Evolutionary conservation across 2,888 invertebrate genomes (phyloP).

Genomic region (Leptopterna dolabrata): DNA sequence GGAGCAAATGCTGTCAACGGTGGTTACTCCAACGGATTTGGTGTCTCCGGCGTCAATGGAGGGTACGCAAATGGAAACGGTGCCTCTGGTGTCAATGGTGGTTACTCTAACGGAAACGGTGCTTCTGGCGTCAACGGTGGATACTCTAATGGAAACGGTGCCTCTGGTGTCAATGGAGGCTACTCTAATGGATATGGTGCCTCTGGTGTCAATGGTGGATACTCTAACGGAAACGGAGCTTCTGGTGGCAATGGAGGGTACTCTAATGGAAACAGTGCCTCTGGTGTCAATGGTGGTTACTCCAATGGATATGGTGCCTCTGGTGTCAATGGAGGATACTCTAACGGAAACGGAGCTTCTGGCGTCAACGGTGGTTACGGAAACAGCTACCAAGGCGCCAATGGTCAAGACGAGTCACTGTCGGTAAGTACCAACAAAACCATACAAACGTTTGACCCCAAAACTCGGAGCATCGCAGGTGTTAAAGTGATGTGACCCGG

Average conservation of each 20-base stretch:
- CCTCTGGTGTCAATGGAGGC: background rate
- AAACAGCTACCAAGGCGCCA: background rate
- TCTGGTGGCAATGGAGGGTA: background rate
- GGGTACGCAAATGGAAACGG: background rate
- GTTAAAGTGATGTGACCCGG: too few relatives aligned
- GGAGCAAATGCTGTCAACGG: background rate
- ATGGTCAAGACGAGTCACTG: background rate
- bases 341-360: background rate
- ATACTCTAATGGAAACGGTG: background rate
- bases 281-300: background rate
- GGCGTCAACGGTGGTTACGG: background rate
- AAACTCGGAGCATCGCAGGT: too few relatives aligned
- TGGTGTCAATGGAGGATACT: background rate
- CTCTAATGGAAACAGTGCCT: background rate
- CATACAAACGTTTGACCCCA: background rate
- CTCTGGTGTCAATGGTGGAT: background rate
- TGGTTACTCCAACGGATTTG: background rate
- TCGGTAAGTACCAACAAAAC: background rate
- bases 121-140: background rate
- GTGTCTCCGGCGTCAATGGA: background rate
- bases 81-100: background rate
- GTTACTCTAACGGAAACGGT: constrained; percentile 11
- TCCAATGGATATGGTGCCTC: background rate
- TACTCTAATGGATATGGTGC: background rate
- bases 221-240: background rate